Evolutionary conservation across 1,140 invertebrate genomes (phyloP).

Genomic region (Portunus trituberculatus): DNA sequence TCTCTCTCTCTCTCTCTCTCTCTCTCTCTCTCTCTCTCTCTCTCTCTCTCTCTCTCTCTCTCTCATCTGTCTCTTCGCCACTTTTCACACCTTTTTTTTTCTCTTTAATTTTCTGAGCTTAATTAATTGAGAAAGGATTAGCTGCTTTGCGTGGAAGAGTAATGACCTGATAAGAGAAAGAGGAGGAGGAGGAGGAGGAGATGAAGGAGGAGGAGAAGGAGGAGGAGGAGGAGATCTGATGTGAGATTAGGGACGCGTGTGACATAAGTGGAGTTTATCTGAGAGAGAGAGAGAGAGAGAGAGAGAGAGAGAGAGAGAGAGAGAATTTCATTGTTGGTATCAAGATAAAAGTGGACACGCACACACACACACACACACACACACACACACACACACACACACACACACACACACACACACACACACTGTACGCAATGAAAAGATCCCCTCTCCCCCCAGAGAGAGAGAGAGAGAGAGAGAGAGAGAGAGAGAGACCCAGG

Average conservation of each 20-base stretch:
- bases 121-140: no score
- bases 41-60: background rate
- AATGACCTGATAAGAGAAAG: background rate
- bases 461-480: no score
- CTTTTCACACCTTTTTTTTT: background rate
- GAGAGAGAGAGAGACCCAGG: background rate
- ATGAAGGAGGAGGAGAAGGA: background rate
- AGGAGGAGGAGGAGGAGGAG: background rate
- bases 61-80: background rate
- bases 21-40: background rate
- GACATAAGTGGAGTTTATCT: background rate
- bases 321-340: background rate
- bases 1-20: background rate
- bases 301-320: constrained; percentile 34
- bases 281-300: constrained; percentile 7
- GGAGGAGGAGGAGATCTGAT: background rate
- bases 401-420: background rate
- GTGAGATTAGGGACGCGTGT: background rate
- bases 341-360: background rate
- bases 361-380: constrained; percentile 6
- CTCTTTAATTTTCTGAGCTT: background rate
- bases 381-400: background rate
- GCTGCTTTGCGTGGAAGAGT: background rate
- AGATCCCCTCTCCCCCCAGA: no score
- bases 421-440: background rate